A percentile compares a stretch with the other conserved stretches of the same genome.
Evolutionary conservation across 2,113 vertebrate species (phyloP).

Genomic region (Gorsachius goisagi): DNA sequence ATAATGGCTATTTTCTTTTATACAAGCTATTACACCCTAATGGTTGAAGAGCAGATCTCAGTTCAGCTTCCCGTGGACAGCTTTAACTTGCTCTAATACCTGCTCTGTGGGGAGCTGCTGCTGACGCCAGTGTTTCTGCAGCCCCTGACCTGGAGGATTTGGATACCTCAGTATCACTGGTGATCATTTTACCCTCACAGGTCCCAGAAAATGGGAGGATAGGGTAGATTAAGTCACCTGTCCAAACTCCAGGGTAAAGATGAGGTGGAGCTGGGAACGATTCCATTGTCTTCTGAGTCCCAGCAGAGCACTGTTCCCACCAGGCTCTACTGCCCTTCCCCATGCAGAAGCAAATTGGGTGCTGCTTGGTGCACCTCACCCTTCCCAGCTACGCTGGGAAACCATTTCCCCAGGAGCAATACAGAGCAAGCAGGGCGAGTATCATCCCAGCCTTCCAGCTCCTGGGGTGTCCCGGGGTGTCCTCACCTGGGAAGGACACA

Average conservation of each 20-base stretch:
- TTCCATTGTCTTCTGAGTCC: neutral
- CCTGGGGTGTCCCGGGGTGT: neutral
- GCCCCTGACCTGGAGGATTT: neutral
- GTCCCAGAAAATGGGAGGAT: neutral
- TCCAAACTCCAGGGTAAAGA: neutral
- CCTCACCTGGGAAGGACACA: neutral
- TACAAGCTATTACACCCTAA: slow-evolving; percentile 3
- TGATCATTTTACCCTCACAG: neutral
- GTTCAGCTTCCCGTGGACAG: neutral
- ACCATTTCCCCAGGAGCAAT: neutral
- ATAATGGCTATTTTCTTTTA: slow-evolving; percentile 45
- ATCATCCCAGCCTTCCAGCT: neutral
- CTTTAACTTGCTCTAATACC: neutral
- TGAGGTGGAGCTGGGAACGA: neutral
- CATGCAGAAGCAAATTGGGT: neutral
- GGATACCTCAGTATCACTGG: neutral
- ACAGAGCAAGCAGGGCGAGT: neutral
- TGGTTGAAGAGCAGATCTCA: neutral
- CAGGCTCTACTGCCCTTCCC: neutral
- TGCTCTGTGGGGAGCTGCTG: neutral
- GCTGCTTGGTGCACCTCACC: neutral
- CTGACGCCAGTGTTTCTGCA: neutral
- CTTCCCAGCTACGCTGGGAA: neutral
- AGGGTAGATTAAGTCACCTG: neutral
- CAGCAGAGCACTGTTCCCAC: neutral